phyloP scores from a whole-genome alignment of 2,888 invertebrate genomes.

The Aproaerema taeniolella region DNA sequence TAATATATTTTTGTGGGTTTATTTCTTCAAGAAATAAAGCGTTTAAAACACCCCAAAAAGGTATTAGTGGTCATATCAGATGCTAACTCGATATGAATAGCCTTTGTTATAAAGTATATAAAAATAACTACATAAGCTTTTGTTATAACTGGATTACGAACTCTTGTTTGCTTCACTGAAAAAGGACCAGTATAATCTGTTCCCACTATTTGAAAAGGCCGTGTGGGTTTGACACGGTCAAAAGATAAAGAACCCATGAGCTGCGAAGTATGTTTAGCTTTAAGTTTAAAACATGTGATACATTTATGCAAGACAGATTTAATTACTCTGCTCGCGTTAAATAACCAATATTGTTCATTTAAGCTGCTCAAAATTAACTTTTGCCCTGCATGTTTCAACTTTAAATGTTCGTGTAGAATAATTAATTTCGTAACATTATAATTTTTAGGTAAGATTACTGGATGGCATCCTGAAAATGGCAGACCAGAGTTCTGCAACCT shows the following conservation, averaged over 20 bases:
- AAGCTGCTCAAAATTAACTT: conserved; percentile 3
- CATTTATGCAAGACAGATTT: conserved; percentile 7
- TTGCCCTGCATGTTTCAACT: conserved; percentile 1
- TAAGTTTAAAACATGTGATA: conserved; percentile 6
- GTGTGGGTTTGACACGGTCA: background rate
- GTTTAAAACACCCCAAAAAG: conserved; percentile 1
- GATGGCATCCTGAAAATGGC: conserved; percentile 1
- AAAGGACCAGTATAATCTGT: conserved; percentile 1
- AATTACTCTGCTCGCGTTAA: background rate
- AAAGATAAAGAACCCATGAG: conserved; percentile 3
- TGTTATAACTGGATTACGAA: conserved; percentile 1
- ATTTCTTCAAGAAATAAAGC: conserved; percentile 2
- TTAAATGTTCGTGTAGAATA: background rate
- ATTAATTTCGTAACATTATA: background rate
- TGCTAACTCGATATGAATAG: conserved; percentile 3
- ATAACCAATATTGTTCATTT: conserved; percentile 6
- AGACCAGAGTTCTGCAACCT: conserved; percentile 1
- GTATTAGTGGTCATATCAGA: conserved; percentile 4
- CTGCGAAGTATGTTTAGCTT: background rate
- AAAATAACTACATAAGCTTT: conserved; percentile 8
- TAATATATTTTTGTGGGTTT: background rate
- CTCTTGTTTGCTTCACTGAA: background rate
- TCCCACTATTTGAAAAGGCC: background rate
- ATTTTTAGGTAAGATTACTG: conserved; percentile 1
- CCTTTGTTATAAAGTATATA: background rate